Percentiles rank a stretch among this genome's conserved stretches.
Conservation (phyloP, 1,140 invertebrate species). For the Panulirus ornatus region DNA sequence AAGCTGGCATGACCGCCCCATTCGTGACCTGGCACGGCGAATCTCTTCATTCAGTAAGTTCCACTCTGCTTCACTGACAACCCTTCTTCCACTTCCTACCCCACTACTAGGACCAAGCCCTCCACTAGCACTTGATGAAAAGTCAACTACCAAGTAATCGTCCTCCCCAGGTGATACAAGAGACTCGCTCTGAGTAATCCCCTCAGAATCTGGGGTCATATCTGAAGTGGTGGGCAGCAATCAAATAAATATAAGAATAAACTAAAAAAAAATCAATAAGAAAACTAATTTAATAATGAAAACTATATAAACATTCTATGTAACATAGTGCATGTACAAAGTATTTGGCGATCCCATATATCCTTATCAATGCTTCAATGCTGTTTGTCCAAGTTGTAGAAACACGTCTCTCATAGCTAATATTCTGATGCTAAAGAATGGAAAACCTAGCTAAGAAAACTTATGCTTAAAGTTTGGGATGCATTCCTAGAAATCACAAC, state of each 20-base stretch:
- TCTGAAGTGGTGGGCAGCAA: conserved; percentile 16
- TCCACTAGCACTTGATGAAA: not conserved
- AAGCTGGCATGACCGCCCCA: conserved; percentile 80
- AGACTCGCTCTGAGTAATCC: conserved; percentile 17
- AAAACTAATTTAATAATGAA: too few relatives aligned
- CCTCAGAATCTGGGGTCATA: conserved; percentile 58
- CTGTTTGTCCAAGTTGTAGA: too few relatives aligned
- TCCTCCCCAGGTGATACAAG: conserved; percentile 37
- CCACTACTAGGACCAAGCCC: not conserved
- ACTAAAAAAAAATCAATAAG: too few relatives aligned
- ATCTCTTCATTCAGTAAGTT: conserved; percentile 79
- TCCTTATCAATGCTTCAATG: too few relatives aligned
- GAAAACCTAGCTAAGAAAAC: conserved; percentile 2
- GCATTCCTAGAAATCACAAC: too few relatives aligned
- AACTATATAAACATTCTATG: too few relatives aligned
- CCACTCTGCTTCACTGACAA: conserved; percentile 80
- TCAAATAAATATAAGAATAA: too few relatives aligned
- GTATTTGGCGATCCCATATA: too few relatives aligned
- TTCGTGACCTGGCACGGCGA: conserved; percentile 34
- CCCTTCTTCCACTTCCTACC: conserved; percentile 72
- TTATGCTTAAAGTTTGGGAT: conserved; percentile 69
- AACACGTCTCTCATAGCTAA: too few relatives aligned
- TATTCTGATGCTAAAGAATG: too few relatives aligned
- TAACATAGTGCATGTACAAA: too few relatives aligned
- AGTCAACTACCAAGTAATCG: conserved; percentile 36